These are phyloP conservation scores for Galago senegalensis DNA, from an alignment of 2,797 vertebrate species.

Conservation along the genomic window DNA sequence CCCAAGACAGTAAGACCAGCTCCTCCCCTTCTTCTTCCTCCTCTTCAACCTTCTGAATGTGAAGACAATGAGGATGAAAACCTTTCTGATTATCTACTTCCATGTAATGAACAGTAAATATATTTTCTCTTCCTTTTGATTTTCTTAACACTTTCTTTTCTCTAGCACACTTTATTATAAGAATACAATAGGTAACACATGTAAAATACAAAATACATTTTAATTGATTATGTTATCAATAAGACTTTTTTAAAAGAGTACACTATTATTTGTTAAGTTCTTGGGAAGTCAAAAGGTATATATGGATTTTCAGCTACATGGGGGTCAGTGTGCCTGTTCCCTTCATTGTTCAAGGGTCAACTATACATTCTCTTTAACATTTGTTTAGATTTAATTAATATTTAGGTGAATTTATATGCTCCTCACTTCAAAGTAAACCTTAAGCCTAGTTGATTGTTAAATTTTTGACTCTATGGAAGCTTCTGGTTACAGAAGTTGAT, in stretches of 20 bases:
- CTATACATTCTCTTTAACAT: not conserved
- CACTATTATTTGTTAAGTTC: too few relatives aligned
- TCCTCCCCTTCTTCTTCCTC: not conserved
- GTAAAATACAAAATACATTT: too few relatives aligned
- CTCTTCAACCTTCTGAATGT: not conserved
- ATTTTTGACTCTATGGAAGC: not conserved
- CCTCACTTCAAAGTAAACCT: not conserved
- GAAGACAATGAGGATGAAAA: not conserved
- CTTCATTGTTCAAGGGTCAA: too few relatives aligned
- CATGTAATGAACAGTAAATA: not conserved
- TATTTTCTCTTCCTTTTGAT: not conserved
- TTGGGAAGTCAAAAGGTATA: too few relatives aligned
- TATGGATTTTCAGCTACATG: too few relatives aligned
- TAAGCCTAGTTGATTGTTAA: not conserved
- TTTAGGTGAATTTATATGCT: not conserved
- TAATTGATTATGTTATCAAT: too few relatives aligned
- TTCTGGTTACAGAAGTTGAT: not conserved
- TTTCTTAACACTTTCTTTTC: not conserved
- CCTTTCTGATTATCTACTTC: not conserved
- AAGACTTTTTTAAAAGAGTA: too few relatives aligned
- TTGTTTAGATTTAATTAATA: not conserved
- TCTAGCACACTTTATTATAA: not conserved
- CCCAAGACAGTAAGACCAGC: not conserved
- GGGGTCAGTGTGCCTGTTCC: too few relatives aligned
- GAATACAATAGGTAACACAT: too few relatives aligned